Base-by-base conservation (phyloP, 2,797 vertebrate species). In the Mormyrus proboscirostris region DNA sequence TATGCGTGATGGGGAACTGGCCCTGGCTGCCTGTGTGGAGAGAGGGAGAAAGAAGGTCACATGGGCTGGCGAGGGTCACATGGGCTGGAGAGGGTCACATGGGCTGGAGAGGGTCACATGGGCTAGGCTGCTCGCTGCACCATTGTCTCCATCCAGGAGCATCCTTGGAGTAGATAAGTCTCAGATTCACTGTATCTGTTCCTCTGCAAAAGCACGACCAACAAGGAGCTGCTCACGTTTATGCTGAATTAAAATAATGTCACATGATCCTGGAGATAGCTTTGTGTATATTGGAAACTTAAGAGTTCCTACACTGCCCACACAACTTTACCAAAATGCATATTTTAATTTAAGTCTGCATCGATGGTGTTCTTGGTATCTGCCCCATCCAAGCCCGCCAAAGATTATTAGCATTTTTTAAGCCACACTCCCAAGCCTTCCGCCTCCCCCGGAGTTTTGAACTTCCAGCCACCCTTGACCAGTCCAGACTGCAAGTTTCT, bases 1-100 rank as follows among this genome's bases (percentile, higher is more conserved):
- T 99, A 22, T 88, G 86, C 50, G 86, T 62, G 73, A 88, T 84
- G 9, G 89, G 86, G 55, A 83, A 88, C 55, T 88, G 86, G 51
- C 44, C 73, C 73, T 90, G 89, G 82, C 92, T 91, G 76, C 93
- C 92, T 92, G 90, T 49, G 86, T 85, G 44, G 88, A 87, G 88
- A 90, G 29, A 8, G n/a, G 50, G 44, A n/a, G 44, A 90, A 16
- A 89, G 10, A 88, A n/a, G 62, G 22, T 86, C 29, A 89, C 51
- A 79, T 53, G 57, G 51, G n/a, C 57, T 12, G 91, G 82, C 90
- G 1, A 44, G 50, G 33, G 47, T 59, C 19, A 91, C 83, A 87
- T 53, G 55, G 29, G n/a, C 69, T 5, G 91, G 86, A 90, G 1
- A 50, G n/a, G 41, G 47, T 65, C 59, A 65, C 59, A 65, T 65